A percentile compares a stretch with the other conserved stretches of the same genome.
These are phyloP conservation scores for Macaria liturata DNA, from an alignment of 2,888 invertebrate species.

Conservation along the genomic window DNA sequence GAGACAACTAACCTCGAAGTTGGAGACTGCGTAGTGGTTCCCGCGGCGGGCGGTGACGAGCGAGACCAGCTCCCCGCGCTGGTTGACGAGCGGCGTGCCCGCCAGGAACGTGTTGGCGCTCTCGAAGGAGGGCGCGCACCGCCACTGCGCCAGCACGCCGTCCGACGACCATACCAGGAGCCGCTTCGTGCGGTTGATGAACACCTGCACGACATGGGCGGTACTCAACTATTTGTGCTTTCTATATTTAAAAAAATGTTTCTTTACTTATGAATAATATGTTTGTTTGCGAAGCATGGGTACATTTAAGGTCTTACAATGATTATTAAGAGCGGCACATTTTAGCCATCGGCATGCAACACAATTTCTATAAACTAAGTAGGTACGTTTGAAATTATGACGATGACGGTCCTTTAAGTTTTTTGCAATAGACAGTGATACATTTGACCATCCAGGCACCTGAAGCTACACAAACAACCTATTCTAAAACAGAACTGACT, in stretches of 20 bases:
- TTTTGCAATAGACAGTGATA: no score
- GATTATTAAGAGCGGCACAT: no score
- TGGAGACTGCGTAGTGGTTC: conserved; percentile 72
- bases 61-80: conserved; percentile 60
- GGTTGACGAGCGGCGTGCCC: conserved; percentile 64
- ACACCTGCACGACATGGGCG: conserved; percentile 54
- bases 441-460: no score
- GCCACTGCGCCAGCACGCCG: conserved; percentile 71
- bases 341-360: no score
- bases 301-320: no score
- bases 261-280: no score
- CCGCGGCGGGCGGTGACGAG: conserved; percentile 64
- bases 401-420: no score
- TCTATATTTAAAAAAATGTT: not conserved
- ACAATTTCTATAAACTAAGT: no score
- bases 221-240: not conserved
- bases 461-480: no score
- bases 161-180: conserved; percentile 64
- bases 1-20: conserved; percentile 52
- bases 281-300: no score
- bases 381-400: no score
- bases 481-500: no score
- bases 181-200: conserved; percentile 71
- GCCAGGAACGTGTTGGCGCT: conserved; percentile 64
- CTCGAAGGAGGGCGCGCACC: conserved; percentile 71